Evolutionary conservation across 2,888 invertebrate species (phyloP), one percentile per base, ranked within the genome.

Genomic region (Melanargia galathea): DNA sequence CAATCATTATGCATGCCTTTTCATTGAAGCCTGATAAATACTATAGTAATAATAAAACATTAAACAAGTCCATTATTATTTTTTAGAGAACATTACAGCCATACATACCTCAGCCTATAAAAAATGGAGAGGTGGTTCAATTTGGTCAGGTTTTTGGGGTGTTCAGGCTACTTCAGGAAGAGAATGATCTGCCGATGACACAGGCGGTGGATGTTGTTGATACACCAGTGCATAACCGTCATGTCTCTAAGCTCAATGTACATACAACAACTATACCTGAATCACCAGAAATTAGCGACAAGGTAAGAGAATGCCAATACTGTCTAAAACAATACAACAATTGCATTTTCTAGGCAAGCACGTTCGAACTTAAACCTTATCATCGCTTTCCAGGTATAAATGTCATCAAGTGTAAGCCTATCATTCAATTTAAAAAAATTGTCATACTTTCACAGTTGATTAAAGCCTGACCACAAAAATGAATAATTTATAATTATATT

Each of bases 211-310:
- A 86, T 18, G 75, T 90, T 10, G 88, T 88, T 0, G 87, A 87
- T 16, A 90, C 89, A 2, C 90, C 89, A 1, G 62, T 81, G 1
- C 63, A 71, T 1, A 71, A 66, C 1, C 77, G 72, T 60, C 74
- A 75, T 68, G 60, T 78, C 2, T 78, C 83, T 0, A 82, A 78
- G 66, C 38, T 83, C 11, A 75, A 77, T 61, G 75, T 51, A 16
- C 74, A 78, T 1, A 73, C 70, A 0, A 86, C 81, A 3, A 77
- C 79, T 11, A 75, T 90, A 66, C 90, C 90, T 0, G 90, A 90
- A 66, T 90, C 90, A 4, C 90, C 90, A 2, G 90, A 91, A 75
- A 80, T 86, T 58, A 90, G 90, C 71, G 89, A 90, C 65, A 82
- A 74, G 76, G 90, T 90, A 75, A 71, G 74, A 70, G n/a, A 7